A percentile compares a stretch with the other conserved stretches of the same genome.
Conservation (phyloP, 2,888 invertebrate genomes). For the Plebejus anna region DNA sequence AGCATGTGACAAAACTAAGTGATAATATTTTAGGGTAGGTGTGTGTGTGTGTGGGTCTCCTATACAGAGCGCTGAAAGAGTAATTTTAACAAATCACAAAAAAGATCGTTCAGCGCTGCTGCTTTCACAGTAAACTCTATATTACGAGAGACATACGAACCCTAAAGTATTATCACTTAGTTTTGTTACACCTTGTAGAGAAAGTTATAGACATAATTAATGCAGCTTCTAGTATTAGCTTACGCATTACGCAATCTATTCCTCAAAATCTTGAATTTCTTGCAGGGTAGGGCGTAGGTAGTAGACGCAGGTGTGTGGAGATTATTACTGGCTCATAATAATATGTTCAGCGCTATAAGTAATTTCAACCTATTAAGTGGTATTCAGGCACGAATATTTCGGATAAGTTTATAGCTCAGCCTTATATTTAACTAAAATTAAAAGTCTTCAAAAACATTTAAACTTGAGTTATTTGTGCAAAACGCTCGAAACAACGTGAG, state of each 20-base stretch:
- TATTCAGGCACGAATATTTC: neutral
- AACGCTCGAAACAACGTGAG: neutral
- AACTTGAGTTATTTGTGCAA: neutral
- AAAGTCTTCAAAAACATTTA: neutral
- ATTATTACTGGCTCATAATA: neutral
- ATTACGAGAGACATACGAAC: no score
- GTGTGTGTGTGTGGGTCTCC: no score
- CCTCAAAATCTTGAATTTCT: neutral
- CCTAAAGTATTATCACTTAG: no score
- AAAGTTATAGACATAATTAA: no score
- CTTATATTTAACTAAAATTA: neutral
- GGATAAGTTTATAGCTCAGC: neutral
- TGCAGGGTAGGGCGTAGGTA: neutral
- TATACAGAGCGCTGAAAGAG: no score
- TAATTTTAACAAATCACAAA: no score
- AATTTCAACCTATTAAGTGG: conserved; percentile 4
- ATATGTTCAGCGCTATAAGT: neutral
- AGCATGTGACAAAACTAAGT: no score
- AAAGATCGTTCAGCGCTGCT: no score
- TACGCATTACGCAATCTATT: neutral
- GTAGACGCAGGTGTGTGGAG: conserved; percentile 2
- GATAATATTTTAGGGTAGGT: no score
- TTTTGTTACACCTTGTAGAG: no score
- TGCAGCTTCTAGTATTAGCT: no score
- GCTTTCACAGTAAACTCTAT: no score